Percentiles rank a stretch among this genome's conserved stretches.
Evolutionary conservation across 2,113 vertebrate species (phyloP).

Genomic region (Geococcyx californianus): DNA sequence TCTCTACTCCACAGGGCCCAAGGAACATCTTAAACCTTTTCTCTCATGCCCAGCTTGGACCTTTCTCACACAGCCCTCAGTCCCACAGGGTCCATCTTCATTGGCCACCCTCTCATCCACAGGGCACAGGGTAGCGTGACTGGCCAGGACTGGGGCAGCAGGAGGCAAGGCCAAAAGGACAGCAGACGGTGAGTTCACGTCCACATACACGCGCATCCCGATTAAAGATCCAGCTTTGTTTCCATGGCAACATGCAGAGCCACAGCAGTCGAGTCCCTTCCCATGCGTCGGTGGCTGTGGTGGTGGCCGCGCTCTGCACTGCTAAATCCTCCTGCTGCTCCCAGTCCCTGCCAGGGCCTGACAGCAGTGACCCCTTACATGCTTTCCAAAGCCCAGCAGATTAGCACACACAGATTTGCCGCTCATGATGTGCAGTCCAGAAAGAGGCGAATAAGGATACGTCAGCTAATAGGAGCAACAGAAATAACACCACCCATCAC

Average conservation of each 20-base stretch:
- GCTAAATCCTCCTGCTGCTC: not conserved
- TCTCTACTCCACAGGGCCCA: not conserved
- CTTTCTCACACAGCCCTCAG: not conserved
- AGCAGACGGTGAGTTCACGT: not conserved
- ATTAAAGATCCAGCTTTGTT: constrained; percentile 36
- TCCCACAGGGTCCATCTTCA: not conserved
- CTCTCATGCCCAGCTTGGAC: not conserved
- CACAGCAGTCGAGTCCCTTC: not conserved
- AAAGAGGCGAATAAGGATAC: not conserved
- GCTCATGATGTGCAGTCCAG: not conserved
- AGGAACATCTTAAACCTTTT: not conserved
- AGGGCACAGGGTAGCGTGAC: not conserved
- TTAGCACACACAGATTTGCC: not conserved
- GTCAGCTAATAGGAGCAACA: not conserved
- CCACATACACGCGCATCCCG: not conserved
- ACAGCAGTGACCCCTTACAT: not conserved
- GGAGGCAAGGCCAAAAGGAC: not conserved
- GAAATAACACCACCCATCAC: not conserved
- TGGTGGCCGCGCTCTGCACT: not conserved
- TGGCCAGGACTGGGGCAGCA: not conserved
- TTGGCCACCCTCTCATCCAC: not conserved
- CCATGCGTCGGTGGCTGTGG: not conserved
- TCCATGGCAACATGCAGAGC: constrained; percentile 27
- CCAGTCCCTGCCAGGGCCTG: not conserved
- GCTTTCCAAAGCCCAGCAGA: not conserved